These are phyloP conservation scores for Drosophila mauritiana DNA, from an alignment of 1,140 invertebrate species.

Conservation along the genomic window DNA sequence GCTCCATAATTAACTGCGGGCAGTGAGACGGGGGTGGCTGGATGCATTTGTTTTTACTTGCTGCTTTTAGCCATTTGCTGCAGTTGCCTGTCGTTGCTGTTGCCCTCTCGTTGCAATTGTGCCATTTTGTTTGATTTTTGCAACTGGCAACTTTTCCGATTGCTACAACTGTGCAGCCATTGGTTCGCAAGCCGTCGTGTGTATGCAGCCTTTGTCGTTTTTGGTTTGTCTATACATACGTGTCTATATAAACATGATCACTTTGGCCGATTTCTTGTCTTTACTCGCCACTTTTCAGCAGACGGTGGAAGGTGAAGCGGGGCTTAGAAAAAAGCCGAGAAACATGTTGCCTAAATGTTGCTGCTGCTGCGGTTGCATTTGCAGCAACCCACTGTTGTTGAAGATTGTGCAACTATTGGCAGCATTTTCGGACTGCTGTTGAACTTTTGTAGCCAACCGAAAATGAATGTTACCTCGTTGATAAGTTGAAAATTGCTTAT, in stretches of 20 bases:
- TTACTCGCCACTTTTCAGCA: constrained; percentile 41
- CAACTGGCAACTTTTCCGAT: constrained; percentile 65
- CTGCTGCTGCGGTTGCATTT: constrained; percentile 35
- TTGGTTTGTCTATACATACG: constrained; percentile 60
- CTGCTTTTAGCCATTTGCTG: constrained; percentile 4
- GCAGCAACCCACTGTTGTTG: constrained; percentile 20
- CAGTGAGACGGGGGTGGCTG: no score
- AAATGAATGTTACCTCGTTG: constrained; percentile 5
- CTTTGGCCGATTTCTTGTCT: constrained; percentile 76
- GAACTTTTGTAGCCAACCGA: constrained; percentile 26
- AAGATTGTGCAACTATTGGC: constrained; percentile 71
- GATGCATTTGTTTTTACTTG: not conserved
- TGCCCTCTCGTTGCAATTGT: constrained; percentile 32
- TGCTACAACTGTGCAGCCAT: constrained; percentile 61
- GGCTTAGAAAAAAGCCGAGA: constrained; percentile 43
- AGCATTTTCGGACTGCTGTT: constrained; percentile 36
- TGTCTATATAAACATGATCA: constrained; percentile 78
- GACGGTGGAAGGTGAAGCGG: constrained; percentile 31
- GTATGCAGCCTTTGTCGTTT: constrained; percentile 22
- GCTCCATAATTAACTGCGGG: no score
- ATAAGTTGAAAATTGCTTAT: constrained; percentile 12
- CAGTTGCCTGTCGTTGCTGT: constrained; percentile 38
- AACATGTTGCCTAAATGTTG: constrained; percentile 65
- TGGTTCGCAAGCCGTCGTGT: constrained; percentile 19
- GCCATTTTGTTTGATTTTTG: constrained; percentile 72